A percentile compares a stretch with the other conserved stretches of the same genome.
phyloP scores from a whole-genome alignment of 92 coral and sea anemone species.

The Porites divaricata region DNA sequence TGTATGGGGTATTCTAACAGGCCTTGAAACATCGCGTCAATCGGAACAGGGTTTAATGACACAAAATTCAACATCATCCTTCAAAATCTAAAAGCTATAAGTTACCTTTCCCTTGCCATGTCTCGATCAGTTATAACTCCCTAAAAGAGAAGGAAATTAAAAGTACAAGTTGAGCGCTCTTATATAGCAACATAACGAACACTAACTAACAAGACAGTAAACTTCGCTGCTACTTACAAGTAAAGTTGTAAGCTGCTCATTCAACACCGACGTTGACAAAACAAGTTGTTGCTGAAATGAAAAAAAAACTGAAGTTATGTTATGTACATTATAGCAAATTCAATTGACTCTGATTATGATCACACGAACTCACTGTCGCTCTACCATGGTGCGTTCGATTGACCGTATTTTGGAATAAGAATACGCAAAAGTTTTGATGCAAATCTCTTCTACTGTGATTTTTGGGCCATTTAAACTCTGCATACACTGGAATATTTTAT shows the following conservation, averaged over 20 bases:
- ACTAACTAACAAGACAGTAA: background rate
- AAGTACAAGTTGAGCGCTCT: background rate
- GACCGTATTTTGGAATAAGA: too few relatives aligned
- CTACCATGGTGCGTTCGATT: too few relatives aligned
- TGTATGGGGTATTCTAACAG: too few relatives aligned
- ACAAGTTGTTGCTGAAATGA: conserved; percentile 90
- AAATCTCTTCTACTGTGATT: too few relatives aligned
- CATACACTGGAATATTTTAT: too few relatives aligned
- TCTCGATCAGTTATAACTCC: conserved; percentile 94
- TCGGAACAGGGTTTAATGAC: background rate
- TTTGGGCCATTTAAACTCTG: too few relatives aligned
- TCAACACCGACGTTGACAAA: conserved; percentile 88
- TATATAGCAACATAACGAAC: background rate
- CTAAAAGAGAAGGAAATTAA: conserved; percentile 35
- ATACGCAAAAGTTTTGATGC: too few relatives aligned
- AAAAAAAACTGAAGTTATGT: background rate
- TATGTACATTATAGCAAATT: background rate
- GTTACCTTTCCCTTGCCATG: conserved; percentile 94
- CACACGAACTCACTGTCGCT: background rate
- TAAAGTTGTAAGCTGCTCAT: conserved; percentile 95
- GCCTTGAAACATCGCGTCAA: background rate
- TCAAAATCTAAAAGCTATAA: background rate
- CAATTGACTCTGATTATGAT: background rate
- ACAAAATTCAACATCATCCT: background rate
- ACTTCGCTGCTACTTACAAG: conserved; percentile 65